Conservation (phyloP, 2,797 vertebrate genomes). For the Alcedo quadribrachys region DNA sequence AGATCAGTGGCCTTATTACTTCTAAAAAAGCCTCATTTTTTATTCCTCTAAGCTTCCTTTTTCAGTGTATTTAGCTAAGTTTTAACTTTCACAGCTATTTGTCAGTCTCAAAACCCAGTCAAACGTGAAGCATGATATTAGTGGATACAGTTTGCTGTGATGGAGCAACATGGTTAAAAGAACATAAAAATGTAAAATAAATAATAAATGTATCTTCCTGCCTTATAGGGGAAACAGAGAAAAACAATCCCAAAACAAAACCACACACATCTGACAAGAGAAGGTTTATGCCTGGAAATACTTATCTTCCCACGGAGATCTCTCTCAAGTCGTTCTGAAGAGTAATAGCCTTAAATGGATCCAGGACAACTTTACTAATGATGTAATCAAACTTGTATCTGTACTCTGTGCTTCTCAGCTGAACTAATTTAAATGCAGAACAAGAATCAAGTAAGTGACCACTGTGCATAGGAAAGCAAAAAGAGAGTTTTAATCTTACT, state of each 20-base stretch:
- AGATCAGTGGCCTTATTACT: not conserved
- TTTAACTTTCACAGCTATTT: not conserved
- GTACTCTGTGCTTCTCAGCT: not conserved
- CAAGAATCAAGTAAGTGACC: conserved; percentile 40
- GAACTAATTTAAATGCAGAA: conserved; percentile 48
- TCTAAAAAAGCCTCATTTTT: not conserved
- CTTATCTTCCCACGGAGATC: not conserved
- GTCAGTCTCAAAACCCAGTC: not conserved
- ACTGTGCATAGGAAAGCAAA: not conserved
- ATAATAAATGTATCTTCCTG: not conserved
- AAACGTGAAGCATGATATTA: not conserved
- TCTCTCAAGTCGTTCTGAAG: not conserved
- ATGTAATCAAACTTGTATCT: not conserved
- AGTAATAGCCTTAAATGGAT: conserved; percentile 35
- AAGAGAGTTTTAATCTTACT: conserved; percentile 59
- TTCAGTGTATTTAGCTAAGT: not conserved
- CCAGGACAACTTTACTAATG: conserved; percentile 12
- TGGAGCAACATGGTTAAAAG: not conserved
- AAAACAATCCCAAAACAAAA: not conserved
- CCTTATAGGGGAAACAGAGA: not conserved
- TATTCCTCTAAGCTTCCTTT: not conserved
- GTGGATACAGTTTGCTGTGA: not conserved
- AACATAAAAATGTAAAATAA: not conserved
- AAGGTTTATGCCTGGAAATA: not conserved
- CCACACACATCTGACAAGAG: not conserved